Evolutionary conservation across 2,113 vertebrate species (phyloP).

Genomic region (Rutilus rutilus): DNA sequence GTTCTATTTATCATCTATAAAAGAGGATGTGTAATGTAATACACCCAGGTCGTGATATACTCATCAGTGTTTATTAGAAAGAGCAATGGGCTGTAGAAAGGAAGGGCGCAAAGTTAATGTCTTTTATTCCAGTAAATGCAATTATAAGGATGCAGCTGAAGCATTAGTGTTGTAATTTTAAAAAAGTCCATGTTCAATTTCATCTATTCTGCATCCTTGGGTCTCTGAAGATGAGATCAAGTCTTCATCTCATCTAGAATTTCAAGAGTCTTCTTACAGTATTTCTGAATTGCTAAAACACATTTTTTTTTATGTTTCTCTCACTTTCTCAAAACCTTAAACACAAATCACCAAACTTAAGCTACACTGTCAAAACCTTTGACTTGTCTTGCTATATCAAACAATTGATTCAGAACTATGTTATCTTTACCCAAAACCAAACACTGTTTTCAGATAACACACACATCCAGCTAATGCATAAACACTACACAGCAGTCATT

Average conservation of each 20-base stretch:
- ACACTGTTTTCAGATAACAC: too few relatives aligned
- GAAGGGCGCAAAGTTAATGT: slow-evolving; percentile 9
- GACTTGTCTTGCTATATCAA: too few relatives aligned
- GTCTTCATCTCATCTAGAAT: neutral
- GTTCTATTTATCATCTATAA: neutral
- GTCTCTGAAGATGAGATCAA: neutral
- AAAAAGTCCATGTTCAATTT: neutral
- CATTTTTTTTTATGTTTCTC: too few relatives aligned
- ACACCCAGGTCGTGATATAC: neutral
- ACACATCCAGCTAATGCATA: too few relatives aligned
- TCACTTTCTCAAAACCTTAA: too few relatives aligned
- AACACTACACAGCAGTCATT: too few relatives aligned
- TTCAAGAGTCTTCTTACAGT: neutral
- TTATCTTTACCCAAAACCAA: too few relatives aligned
- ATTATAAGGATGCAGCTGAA: neutral
- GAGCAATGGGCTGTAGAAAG: neutral
- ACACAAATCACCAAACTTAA: too few relatives aligned
- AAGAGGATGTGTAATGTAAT: neutral
- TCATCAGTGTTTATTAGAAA: neutral
- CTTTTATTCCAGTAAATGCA: neutral
- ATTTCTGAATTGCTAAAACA: too few relatives aligned
- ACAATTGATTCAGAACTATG: too few relatives aligned
- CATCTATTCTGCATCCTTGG: neutral
- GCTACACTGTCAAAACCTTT: too few relatives aligned
- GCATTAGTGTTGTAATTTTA: neutral